Evolutionary conservation across 2,797 vertebrate species (phyloP), one percentile per base, ranked within the genome.

Genomic region (Gobionotothen gibberifrons): DNA sequence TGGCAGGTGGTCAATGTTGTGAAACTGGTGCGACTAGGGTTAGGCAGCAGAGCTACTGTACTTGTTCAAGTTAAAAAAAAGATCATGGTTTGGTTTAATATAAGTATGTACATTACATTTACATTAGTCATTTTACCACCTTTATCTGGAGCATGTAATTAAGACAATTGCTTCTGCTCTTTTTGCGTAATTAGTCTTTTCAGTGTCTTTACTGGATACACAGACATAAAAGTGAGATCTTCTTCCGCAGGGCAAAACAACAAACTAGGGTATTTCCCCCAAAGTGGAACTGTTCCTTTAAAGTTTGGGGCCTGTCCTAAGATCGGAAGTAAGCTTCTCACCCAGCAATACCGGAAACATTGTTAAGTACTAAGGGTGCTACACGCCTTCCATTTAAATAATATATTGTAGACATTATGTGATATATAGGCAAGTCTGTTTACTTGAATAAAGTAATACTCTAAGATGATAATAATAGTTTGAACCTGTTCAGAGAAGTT

Each of bases 401-500:
- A 63, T 14, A 47, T n/a, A n/a, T 26, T 26, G 19, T 49, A 67
- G 64, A 72, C 21, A 46, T 54, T 57, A 48, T 62, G 44, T 44
- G 44, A 46, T 19, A 66, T 43, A 78, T 42, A 47, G 29, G 9
- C 15, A 47, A 9, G 43, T 26, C 39, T 68, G 56, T 61, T 57
- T 22, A 22, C 13, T 36, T 74, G 15, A 64, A 77, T 72, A 57
- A 74, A 66, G 22, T 47, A 19, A 71, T 47, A 21, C 8, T 44
- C 36, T 65, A 53, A 58, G 19, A 62, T 46, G 19, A 62, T 65
- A 79, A 70, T 65, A 72, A 69, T 13, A 49, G 55, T 36, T 62
- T 72, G 77, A 74, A 68, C 73, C n/a, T 83, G 54, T 58, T 46
- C 58, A 53, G 62, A 72, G 43, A 81, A 65, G 26, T 66, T 40